Conservation (phyloP, 2,113 vertebrate species). For the Ginglymostoma cirratum region DNA sequence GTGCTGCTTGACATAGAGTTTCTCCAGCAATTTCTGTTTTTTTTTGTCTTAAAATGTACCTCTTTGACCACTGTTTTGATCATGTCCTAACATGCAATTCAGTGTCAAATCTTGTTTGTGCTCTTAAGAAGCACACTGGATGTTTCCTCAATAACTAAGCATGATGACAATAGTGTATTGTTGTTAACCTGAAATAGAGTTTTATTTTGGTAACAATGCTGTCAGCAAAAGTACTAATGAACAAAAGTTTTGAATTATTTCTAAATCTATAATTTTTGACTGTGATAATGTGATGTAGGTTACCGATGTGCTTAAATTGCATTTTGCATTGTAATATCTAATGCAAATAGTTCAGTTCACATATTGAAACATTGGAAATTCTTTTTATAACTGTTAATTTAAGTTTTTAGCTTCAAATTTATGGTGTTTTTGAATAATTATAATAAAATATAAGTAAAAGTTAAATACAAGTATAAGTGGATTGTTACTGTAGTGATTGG, state of each 20-base stretch:
- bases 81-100: not conserved
- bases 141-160: not conserved
- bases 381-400: not conserved
- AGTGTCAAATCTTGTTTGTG: not conserved
- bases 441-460: not conserved
- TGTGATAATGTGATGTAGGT: not conserved
- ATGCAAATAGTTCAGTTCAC: not conserved
- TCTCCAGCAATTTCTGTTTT: not conserved
- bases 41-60: not conserved
- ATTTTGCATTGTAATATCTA: not conserved
- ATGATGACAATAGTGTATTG: not conserved
- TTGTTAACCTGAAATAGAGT: not conserved
- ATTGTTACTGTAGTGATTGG: no score
- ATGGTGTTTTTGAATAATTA: not conserved
- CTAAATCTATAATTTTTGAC: not conserved
- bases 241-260: not conserved
- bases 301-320: not conserved
- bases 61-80: not conserved
- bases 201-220: not conserved
- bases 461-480: not conserved
- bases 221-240: not conserved
- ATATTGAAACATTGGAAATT: not conserved
- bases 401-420: not conserved
- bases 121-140: not conserved
- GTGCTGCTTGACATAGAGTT: not conserved